phyloP scores from a whole-genome alignment of 2,888 invertebrate species.

The Amiota mariae region DNA sequence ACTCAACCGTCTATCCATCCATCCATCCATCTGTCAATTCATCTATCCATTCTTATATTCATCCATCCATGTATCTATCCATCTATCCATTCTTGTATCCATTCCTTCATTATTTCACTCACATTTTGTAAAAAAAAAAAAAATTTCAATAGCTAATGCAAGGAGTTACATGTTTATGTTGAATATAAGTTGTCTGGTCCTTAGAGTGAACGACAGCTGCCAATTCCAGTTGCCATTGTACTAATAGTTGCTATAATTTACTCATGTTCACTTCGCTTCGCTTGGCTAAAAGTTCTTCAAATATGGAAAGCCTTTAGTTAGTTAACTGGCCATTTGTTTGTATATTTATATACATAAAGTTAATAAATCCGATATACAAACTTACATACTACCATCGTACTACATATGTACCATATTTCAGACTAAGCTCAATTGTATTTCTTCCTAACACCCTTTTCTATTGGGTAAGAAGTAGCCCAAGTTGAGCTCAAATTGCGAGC shows the following conservation, averaged over 20 bases:
- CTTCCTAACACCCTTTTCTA: not conserved
- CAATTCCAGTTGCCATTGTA: conserved; percentile 49
- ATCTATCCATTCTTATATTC: not conserved
- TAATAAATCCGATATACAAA: too few relatives aligned
- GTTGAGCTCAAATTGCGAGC: conserved; percentile 17
- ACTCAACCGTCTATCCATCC: not conserved
- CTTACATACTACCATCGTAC: too few relatives aligned
- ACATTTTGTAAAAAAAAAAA: too few relatives aligned
- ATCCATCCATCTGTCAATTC: too few relatives aligned
- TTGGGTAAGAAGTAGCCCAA: conserved; percentile 1
- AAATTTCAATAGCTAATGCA: not conserved
- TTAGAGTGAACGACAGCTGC: conserved; percentile 48
- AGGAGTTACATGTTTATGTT: not conserved
- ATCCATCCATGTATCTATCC: not conserved
- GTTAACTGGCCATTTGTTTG: too few relatives aligned
- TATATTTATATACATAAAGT: too few relatives aligned
- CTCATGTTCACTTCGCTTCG: conserved; percentile 3
- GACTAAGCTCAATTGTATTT: not conserved
- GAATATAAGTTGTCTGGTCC: not conserved
- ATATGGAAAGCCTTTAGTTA: too few relatives aligned
- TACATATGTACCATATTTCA: too few relatives aligned
- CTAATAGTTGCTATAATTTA: conserved; percentile 37
- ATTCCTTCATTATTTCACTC: not conserved
- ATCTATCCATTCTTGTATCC: not conserved
- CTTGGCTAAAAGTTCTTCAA: too few relatives aligned